These are phyloP conservation scores for Adoxophyes honmai DNA, from an alignment of 1,140 invertebrate genomes.

Conservation along the genomic window DNA sequence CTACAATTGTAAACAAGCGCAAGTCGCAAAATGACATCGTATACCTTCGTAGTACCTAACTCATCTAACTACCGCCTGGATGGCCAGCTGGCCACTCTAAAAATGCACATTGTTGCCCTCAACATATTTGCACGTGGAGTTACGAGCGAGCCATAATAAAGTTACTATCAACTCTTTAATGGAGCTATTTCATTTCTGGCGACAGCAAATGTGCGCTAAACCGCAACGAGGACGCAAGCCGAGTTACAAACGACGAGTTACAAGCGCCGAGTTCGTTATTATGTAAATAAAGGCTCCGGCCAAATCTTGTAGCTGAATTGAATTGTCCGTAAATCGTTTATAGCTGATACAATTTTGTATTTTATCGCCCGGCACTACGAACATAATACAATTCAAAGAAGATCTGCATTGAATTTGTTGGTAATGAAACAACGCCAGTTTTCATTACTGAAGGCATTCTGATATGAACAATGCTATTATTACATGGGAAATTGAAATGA, in stretches of 20 bases:
- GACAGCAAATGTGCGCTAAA: background rate
- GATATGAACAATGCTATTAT: too few relatives aligned
- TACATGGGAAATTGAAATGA: too few relatives aligned
- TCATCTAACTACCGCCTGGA: background rate
- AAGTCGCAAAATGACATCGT: background rate
- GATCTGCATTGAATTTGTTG: slow-evolving; percentile 1
- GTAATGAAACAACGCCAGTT: background rate
- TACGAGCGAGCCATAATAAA: background rate
- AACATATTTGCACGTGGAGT: background rate
- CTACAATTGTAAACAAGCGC: background rate
- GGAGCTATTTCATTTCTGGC: slow-evolving; percentile 1
- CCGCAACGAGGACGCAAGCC: too few relatives aligned
- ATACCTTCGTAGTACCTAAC: too few relatives aligned
- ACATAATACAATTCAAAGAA: slow-evolving; percentile 2
- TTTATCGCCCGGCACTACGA: background rate
- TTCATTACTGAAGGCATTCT: background rate
- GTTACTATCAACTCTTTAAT: background rate
- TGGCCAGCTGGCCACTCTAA: background rate
- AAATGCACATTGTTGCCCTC: slow-evolving; percentile 1
- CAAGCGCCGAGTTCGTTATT: background rate
- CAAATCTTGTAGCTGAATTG: background rate
- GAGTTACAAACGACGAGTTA: background rate
- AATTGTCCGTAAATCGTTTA: background rate
- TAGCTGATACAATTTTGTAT: slow-evolving; percentile 9
- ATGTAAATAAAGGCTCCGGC: background rate